Conservation (phyloP, 2,888 invertebrate genomes). For the Odiellus spinosus region DNA sequence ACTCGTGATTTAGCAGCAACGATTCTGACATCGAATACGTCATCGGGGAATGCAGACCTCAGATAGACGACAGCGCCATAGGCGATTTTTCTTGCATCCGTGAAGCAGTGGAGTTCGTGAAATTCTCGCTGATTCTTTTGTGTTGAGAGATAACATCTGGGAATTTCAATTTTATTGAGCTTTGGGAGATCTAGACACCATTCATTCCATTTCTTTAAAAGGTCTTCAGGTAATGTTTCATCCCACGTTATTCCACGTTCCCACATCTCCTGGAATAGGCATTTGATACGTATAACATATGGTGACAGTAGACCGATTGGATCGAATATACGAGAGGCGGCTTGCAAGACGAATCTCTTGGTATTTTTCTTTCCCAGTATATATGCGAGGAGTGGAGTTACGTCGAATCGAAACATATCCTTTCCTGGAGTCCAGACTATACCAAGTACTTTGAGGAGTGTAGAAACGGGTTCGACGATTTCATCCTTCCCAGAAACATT, state of each 20-base stretch:
- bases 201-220: background rate
- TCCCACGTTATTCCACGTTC: constrained; percentile 19
- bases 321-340: constrained; percentile 17
- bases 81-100: constrained; percentile 13
- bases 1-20: constrained; percentile 1
- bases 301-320: constrained; percentile 18
- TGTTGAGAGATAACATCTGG: constrained; percentile 2
- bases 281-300: constrained; percentile 14
- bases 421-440: constrained; percentile 1
- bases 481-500: constrained; percentile 1
- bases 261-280: constrained; percentile 22
- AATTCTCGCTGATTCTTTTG: too few relatives aligned
- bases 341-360: constrained; percentile 13
- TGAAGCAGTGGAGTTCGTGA: constrained; percentile 14
- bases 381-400: background rate
- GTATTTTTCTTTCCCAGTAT: constrained; percentile 6
- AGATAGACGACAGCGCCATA: constrained; percentile 17
- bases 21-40: constrained; percentile 1
- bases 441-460: constrained; percentile 1
- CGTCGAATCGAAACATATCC: constrained; percentile 1
- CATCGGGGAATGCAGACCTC: background rate
- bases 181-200: background rate
- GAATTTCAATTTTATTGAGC: constrained; percentile 1
- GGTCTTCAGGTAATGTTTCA: constrained; percentile 11
- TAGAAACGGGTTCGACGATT: background rate